Conservation (phyloP, 2,797 vertebrate genomes). For the Petrocephalus schoutedeni region DNA sequence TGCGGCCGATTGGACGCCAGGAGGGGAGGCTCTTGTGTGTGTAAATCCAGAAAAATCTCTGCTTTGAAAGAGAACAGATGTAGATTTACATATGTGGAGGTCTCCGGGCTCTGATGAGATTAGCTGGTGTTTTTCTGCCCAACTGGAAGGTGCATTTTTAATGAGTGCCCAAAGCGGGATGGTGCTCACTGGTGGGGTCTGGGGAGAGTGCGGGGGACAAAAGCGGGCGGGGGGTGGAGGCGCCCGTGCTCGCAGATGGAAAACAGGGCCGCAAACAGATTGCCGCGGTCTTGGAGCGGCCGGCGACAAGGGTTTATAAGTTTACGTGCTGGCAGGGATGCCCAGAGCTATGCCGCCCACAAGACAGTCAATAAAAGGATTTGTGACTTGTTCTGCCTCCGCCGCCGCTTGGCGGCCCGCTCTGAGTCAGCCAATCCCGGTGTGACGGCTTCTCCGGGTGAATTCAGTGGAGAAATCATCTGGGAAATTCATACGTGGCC, state of each 20-base stretch:
- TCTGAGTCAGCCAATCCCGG: conserved; percentile 24
- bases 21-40: conserved; percentile 71
- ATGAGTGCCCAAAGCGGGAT: conserved; percentile 92
- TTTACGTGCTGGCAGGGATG: conserved; percentile 60
- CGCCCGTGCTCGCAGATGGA: conserved; percentile 73
- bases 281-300: conserved; percentile 64
- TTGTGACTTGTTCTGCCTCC: conserved; percentile 62
- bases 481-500: conserved; percentile 10
- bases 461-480: not conserved
- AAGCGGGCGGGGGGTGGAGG: conserved; percentile 70
- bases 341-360: conserved; percentile 45
- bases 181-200: conserved; percentile 67
- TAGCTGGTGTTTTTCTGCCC: conserved; percentile 83
- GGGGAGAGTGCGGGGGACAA: conserved; percentile 73
- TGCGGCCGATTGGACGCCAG: conserved; percentile 75
- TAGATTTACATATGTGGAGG: conserved; percentile 99
- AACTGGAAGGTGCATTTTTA: conserved; percentile 98
- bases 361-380: conserved; percentile 67
- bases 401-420: conserved; percentile 61
- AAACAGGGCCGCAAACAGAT: conserved; percentile 76
- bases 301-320: conserved; percentile 61
- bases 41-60: conserved; percentile 90
- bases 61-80: conserved; percentile 98
- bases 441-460: conserved; percentile 20
- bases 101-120: conserved; percentile 96